Evolutionary conservation across 1,140 invertebrate genomes (phyloP).

Genomic region (Zaprionus ornatus): DNA sequence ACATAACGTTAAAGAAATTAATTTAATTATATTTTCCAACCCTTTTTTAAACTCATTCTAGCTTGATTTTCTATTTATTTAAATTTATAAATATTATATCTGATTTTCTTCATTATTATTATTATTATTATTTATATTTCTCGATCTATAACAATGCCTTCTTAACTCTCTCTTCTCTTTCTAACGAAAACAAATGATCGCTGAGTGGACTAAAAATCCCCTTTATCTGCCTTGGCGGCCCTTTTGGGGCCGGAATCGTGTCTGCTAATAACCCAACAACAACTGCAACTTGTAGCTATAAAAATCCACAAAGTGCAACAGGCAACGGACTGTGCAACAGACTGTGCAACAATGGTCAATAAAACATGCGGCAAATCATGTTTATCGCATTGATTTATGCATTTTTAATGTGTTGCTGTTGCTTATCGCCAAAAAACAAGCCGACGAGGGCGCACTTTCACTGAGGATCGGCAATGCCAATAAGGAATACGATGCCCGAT

Average conservation of each 20-base stretch:
- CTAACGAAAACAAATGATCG: not conserved
- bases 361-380: conserved; percentile 84
- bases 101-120: too few relatives aligned
- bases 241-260: conserved; percentile 64
- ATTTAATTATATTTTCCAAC: too few relatives aligned
- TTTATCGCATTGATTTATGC: conserved; percentile 84
- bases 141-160: not conserved
- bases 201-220: conserved; percentile 18
- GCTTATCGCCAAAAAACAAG: conserved; percentile 71
- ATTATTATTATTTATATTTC: too few relatives aligned
- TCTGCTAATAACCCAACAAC: conserved; percentile 48
- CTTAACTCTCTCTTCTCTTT: not conserved
- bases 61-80: too few relatives aligned
- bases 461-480: conserved; percentile 39
- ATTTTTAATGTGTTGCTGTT: conserved; percentile 84
- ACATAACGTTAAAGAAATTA: too few relatives aligned
- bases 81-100: too few relatives aligned
- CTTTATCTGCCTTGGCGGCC: conserved; percentile 28
- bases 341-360: conserved; percentile 78
- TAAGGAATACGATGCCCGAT: conserved; percentile 12
- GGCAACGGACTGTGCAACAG: not conserved
- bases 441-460: conserved; percentile 60
- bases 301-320: conserved; percentile 34
- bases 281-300: conserved; percentile 9
- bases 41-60: too few relatives aligned